phyloP scores from a whole-genome alignment of 2,113 vertebrate genomes.

The Gobiocypris rarus region DNA sequence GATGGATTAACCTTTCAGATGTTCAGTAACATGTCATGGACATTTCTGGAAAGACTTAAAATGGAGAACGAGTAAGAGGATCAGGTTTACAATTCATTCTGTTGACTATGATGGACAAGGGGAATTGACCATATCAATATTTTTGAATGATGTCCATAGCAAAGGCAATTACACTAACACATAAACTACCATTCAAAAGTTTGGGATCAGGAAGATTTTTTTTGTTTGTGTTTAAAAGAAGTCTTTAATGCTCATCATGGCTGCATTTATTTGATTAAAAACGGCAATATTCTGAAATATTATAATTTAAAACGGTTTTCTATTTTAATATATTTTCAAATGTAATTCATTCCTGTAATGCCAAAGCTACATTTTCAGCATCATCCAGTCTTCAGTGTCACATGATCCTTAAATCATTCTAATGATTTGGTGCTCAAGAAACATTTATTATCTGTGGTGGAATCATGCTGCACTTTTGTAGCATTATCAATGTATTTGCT shows the following conservation, averaged over 20 bases:
- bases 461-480: neutral
- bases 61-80: neutral
- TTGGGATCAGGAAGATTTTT: no score
- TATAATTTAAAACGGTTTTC: neutral
- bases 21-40: conserved; percentile 4
- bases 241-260: neutral
- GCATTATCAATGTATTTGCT: neutral
- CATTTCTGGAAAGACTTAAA: neutral
- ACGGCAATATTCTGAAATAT: neutral
- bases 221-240: neutral
- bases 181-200: neutral
- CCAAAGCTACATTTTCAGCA: neutral
- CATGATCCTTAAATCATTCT: neutral
- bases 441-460: neutral
- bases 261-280: neutral
- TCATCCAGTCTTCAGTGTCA: neutral
- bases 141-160: neutral
- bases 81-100: neutral
- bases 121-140: neutral
- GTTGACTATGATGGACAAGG: neutral
- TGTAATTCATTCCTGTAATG: neutral
- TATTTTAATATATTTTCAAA: neutral
- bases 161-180: neutral
- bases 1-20: conserved; percentile 49
- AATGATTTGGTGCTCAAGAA: neutral